A percentile compares a stretch with the other conserved stretches of the same genome.
Conservation (phyloP, 1,140 invertebrate species). For the Penaeus vannamei region DNA sequence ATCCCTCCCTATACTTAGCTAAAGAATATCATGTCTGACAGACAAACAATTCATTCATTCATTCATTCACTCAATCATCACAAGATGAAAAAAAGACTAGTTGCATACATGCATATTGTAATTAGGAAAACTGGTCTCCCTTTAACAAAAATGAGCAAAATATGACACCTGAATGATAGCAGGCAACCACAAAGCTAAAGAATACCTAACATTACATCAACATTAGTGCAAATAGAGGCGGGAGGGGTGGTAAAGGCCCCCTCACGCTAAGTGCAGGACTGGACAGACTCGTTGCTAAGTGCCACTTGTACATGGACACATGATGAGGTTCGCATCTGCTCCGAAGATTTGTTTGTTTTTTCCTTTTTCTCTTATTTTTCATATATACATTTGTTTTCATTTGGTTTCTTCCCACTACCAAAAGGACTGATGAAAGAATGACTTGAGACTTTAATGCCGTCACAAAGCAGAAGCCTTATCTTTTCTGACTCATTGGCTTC, state of each 20-base stretch:
- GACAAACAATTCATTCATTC: too few relatives aligned
- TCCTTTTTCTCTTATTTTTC: neutral
- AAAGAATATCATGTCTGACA: too few relatives aligned
- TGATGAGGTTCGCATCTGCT: neutral
- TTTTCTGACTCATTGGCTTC: neutral
- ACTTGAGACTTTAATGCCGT: too few relatives aligned
- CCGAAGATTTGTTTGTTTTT: neutral
- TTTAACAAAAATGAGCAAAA: neutral
- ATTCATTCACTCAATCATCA: too few relatives aligned
- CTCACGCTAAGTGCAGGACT: slow-evolving; percentile 40
- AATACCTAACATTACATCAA: slow-evolving; percentile 20
- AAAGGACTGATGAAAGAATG: too few relatives aligned
- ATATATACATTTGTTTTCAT: neutral
- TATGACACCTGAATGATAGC: neutral
- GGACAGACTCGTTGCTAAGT: slow-evolving; percentile 45
- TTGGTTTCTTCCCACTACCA: too few relatives aligned
- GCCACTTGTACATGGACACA: slow-evolving; percentile 1
- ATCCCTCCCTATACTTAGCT: too few relatives aligned
- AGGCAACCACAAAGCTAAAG: neutral
- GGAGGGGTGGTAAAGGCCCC: slow-evolving; percentile 27
- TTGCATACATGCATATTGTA: too few relatives aligned
- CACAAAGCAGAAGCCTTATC: neutral
- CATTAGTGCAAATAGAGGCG: slow-evolving; percentile 31
- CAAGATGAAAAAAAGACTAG: too few relatives aligned
- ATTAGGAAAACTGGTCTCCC: neutral